phyloP scores from a whole-genome alignment of 2,797 vertebrate genomes.

The Pangasius larnaudii region DNA sequence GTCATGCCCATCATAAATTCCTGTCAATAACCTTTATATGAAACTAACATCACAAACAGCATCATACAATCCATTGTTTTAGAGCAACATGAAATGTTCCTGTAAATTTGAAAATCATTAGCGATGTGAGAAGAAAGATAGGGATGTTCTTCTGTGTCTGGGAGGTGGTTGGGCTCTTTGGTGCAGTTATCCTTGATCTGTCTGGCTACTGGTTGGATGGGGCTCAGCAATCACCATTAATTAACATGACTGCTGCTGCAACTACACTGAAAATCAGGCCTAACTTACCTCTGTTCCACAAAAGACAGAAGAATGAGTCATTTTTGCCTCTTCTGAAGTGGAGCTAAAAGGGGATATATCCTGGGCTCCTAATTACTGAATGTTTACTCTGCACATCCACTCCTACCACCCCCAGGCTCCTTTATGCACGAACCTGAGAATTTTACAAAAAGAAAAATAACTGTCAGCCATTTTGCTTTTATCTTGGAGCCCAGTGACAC shows the following conservation, averaged over 20 bases:
- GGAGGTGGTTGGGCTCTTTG: constrained; percentile 32
- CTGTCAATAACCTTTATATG: neutral
- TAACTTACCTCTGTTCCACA: constrained; percentile 32
- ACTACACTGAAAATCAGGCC: constrained; percentile 54
- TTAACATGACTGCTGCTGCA: constrained; percentile 75
- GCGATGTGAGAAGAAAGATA: neutral
- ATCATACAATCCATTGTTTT: neutral
- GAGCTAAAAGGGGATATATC: constrained; percentile 77
- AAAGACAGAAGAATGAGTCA: constrained; percentile 62
- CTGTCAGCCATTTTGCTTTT: constrained; percentile 45
- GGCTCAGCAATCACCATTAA: constrained; percentile 71
- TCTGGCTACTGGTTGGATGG: constrained; percentile 54
- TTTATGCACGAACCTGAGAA: neutral
- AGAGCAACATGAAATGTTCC: neutral
- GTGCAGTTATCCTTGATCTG: constrained; percentile 63
- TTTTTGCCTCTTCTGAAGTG: constrained; percentile 64
- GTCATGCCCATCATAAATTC: neutral
- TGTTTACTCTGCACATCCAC: constrained; percentile 72
- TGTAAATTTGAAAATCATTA: neutral
- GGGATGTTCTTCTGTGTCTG: neutral
- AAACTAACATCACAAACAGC: neutral
- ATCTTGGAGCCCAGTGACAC: constrained; percentile 36
- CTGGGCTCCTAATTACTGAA: constrained; percentile 75
- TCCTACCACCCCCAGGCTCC: constrained; percentile 54
- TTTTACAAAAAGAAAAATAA: neutral